Percentiles rank a stretch among this genome's conserved stretches.
These are phyloP conservation scores for Pteruthius melanotis DNA, from an alignment of 2,113 vertebrate genomes.

Conservation along the genomic window DNA sequence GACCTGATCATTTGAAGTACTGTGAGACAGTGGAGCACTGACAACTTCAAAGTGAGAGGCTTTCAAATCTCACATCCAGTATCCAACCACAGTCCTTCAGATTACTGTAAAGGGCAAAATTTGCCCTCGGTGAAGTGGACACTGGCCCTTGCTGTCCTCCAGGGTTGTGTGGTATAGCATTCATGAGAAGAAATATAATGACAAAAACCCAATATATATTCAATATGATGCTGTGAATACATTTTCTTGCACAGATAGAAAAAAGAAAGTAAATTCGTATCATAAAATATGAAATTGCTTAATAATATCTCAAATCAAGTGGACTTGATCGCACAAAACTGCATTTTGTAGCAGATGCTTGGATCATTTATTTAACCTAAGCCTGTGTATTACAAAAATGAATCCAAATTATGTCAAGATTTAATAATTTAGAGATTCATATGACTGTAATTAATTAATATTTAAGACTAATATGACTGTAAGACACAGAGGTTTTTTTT, in stretches of 20 bases:
- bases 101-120: neutral
- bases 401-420: neutral
- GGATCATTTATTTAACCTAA: slow-evolving; percentile 12
- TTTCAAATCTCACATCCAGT: neutral
- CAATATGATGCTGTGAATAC: neutral
- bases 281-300: neutral
- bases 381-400: neutral
- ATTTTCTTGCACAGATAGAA: neutral
- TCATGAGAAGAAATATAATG: neutral
- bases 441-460: neutral
- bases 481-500: neutral
- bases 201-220: neutral
- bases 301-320: neutral
- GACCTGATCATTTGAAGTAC: neutral
- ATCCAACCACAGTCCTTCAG: neutral
- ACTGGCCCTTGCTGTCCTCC: neutral
- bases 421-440: neutral
- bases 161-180: neutral
- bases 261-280: neutral
- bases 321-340: neutral
- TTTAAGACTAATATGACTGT: neutral
- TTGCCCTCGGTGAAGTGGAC: neutral
- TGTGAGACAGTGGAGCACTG: neutral
- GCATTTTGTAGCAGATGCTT: neutral
- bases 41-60: neutral